Base-by-base conservation (phyloP, 2,113 vertebrate species). In the Embiotoca jacksoni region DNA sequence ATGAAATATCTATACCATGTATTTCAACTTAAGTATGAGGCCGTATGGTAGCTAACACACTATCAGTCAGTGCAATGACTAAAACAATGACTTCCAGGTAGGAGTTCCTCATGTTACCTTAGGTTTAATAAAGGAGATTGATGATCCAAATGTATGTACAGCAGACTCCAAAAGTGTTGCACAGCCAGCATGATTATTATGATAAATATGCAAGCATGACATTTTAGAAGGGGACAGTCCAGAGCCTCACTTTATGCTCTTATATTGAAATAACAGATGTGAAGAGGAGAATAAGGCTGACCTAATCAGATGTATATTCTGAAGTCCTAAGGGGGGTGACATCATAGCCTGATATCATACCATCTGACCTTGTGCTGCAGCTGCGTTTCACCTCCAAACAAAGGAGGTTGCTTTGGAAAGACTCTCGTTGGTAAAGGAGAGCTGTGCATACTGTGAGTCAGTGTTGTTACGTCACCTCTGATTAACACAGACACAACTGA, bases 381-480 rank as follows among this genome's bases (percentile, higher is more conserved):
- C 76, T 77, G 75, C 1, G 53, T 30, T 23, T 89, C 86, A 82
- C 82, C 71, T 81, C 64, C 39, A 76, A 46, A 71, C 76, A 80
- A 66, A 80, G 58, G 52, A 61, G 46, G 58, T 61, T 4, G 55
- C 58, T 49, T 23, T n/a, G 52, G 41, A 7, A 37, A 58, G 36
- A 35, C 31, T 13, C 3, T 13, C 3, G 33, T 63, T 31, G 16
- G 39, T 9, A 30, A 10, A 8, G 36, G 36, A 31, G 16, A 50
- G 14, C 7, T 7, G 47, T 7, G 16, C 0, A 4, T 7, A 36
- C 0, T 2, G 59, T 85, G 82, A 86, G 72, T 91, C 84, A 79
- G 36, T 1, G 72, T 33, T 3, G 15, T 85, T 71, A 88, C n/a
- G 47, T 65, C 86, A 82, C 31, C 68, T 35, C 30, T 9, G 0